Conservation (phyloP, 2,797 vertebrate genomes). For the Enteromius radiatus region DNA sequence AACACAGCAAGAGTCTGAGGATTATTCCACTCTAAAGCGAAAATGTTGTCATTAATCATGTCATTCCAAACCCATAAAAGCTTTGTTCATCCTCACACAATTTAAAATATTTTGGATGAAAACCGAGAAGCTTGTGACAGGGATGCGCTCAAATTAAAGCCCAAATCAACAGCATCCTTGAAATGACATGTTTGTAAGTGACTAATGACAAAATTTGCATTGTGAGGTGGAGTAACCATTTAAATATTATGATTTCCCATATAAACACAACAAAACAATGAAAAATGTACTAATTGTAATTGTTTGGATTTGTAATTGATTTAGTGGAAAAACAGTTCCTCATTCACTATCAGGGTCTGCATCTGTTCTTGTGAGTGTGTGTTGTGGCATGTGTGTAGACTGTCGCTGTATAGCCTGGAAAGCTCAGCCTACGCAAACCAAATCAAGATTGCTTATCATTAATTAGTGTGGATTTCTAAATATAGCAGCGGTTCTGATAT, state of each 20-base stretch:
- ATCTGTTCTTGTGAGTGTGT: slow-evolving; percentile 25
- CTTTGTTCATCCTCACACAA: no score
- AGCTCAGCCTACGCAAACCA: slow-evolving; percentile 49
- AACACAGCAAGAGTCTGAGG: background rate
- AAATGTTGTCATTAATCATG: no score
- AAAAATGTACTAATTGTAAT: background rate
- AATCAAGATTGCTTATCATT: slow-evolving; percentile 61
- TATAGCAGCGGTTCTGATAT: slow-evolving; percentile 55
- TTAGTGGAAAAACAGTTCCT: slow-evolving; percentile 24
- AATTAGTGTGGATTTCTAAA: slow-evolving; percentile 61
- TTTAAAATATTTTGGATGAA: no score
- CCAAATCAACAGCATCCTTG: no score
- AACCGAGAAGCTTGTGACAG: no score
- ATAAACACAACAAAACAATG: background rate
- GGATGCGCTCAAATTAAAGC: no score
- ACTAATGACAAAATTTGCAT: no score
- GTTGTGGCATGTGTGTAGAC: slow-evolving; percentile 29
- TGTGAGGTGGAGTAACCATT: no score
- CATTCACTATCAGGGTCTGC: slow-evolving; percentile 23
- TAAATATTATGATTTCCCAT: background rate
- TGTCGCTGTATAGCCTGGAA: slow-evolving; percentile 31
- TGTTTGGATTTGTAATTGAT: slow-evolving; percentile 18
- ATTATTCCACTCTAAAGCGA: no score
- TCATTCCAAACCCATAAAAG: no score
- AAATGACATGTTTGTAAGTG: no score